Evolutionary conservation across 2,888 invertebrate genomes (phyloP).

Genomic region (Chrysina gloriosa): DNA sequence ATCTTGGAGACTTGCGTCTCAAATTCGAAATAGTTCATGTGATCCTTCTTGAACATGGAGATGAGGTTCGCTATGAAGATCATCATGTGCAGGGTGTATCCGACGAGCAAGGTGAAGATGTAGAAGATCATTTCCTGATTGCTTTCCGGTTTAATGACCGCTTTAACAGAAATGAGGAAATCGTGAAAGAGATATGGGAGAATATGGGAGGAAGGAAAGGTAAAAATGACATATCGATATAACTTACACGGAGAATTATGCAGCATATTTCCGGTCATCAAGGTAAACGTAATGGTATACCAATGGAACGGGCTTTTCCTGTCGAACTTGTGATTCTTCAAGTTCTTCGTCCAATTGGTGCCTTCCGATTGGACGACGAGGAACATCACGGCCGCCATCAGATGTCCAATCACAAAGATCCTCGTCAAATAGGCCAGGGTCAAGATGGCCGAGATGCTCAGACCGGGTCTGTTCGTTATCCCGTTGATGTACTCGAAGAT

Average conservation of each 20-base stretch:
- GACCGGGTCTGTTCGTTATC: constrained; percentile 19
- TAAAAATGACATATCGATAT: background rate
- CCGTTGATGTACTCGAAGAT: constrained; percentile 12
- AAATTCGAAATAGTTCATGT: constrained; percentile 36
- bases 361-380: background rate
- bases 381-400: constrained; percentile 11
- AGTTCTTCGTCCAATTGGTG: constrained; percentile 31
- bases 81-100: constrained; percentile 33
- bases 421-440: constrained; percentile 4
- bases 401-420: constrained; percentile 12
- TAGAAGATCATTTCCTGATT: constrained; percentile 25
- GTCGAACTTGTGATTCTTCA: constrained; percentile 23
- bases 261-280: constrained; percentile 25
- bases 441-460: constrained; percentile 9
- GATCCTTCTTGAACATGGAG: constrained; percentile 27
- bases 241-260: constrained; percentile 37
- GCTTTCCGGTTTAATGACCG: constrained; percentile 28
- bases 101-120: constrained; percentile 21
- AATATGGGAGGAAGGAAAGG: background rate
- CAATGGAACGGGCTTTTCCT: constrained; percentile 19
- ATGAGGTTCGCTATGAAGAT: constrained; percentile 33
- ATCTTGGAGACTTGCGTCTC: constrained; percentile 26
- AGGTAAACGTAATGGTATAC: constrained; percentile 16
- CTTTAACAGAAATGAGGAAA: constrained; percentile 8
- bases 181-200: background rate